A percentile compares a stretch with the other conserved stretches of the same genome.
phyloP scores from a whole-genome alignment of 2,888 invertebrate genomes.

The Anthophora plumipes region DNA sequence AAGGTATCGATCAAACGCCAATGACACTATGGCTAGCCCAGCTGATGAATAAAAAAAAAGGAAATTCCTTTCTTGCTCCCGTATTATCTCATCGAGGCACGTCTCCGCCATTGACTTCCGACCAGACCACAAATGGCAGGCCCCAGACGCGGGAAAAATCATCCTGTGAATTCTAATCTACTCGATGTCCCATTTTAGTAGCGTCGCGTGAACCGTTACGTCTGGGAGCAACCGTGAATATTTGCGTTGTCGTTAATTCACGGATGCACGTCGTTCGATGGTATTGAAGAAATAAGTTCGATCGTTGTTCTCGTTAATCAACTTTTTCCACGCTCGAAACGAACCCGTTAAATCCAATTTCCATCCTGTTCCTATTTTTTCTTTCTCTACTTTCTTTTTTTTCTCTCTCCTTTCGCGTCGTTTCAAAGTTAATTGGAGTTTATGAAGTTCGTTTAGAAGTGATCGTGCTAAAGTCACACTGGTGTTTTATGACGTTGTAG shows the following conservation, averaged over 20 bases:
- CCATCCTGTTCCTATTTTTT: no score
- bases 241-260: constrained; percentile 4
- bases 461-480: background rate
- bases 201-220: constrained; percentile 60
- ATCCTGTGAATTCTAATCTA: constrained; percentile 75
- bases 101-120: constrained; percentile 75
- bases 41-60: constrained; percentile 45
- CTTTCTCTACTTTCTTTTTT: background rate
- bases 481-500: no score
- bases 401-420: no score
- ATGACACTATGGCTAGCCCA: background rate
- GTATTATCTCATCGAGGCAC: constrained; percentile 70
- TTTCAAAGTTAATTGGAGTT: background rate
- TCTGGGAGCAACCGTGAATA: constrained; percentile 20
- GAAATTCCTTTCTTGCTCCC: constrained; percentile 33
- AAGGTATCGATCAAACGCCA: background rate
- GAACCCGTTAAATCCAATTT: background rate
- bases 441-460: background rate
- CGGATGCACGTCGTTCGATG: background rate
- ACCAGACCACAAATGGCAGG: constrained; percentile 75
- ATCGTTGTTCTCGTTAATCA: background rate
- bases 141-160: constrained; percentile 67
- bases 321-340: background rate
- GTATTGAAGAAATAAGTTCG: background rate
- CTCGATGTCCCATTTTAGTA: constrained; percentile 65